Base-by-base conservation (phyloP, 1,140 invertebrate genomes). In the Sogatella furcifera region DNA sequence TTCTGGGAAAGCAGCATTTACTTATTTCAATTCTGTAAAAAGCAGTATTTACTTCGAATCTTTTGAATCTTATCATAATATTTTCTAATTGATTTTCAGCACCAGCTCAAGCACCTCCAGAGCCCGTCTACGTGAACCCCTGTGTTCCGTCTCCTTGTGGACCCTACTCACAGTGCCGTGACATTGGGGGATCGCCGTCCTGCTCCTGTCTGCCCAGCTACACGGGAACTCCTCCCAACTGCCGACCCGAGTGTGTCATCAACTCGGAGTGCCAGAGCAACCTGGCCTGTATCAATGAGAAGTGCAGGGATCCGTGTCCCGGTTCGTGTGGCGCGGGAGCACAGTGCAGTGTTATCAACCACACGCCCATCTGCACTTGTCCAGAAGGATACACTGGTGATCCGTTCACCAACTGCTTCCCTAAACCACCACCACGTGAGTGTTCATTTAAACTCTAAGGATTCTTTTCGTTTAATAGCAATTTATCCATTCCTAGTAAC, bases 221-320 rank as follows among this genome's bases (percentile, higher is more conserved):
- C 65, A 78, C 83, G 49, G 87, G 86, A 46, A 74, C 74, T 17
- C 84, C 86, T 19, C 84, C 84, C 28, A 80, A 82, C 66, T 89
- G 87, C 69, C 77, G 82, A 8, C 85, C 85, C 14, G 85, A 88
- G 71, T 88, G 85, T 72, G 74, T 78, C 13, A 79, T 84, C 1
- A 83, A 89, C 68, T 76, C 80, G n/a, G 86, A 90, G 69, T 92
- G 89, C 71, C 71, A 80, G 5, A 80, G 81, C 57, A 79, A 82
- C 65, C 74, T 81, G 68, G 83, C 86, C 42, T 92, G 85, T 71
- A 81, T 86, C 31, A 79, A 81, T 65, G 78, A 83, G 68, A 86
- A 84, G 72, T 89, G 86, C 71, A 75, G 77, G 69, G 81, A 88
- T 70, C 85, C 87, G 13, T 89, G 86, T 71, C 75, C 78, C 44